Evolutionary conservation across 2,888 invertebrate species (phyloP), one percentile per base, ranked within the genome.

Genomic region (Morpho deidamia): DNA sequence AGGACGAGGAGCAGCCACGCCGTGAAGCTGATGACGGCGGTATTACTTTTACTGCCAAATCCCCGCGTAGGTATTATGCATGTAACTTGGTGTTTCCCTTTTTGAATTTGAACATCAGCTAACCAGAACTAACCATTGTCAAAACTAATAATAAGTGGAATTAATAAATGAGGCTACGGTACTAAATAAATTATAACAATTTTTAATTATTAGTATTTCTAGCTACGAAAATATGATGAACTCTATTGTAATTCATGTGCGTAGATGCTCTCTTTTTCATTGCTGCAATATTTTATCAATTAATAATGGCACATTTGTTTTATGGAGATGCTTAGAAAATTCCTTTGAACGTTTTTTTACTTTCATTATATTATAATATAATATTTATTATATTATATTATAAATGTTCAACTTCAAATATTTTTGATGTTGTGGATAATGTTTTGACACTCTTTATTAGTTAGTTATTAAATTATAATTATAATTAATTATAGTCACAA

Each of bases 1-100:
- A 92, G 63, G 91, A 89, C 7, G 84, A 83, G 39, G 92, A 91
- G 45, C 83, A 88, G 64, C 90, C 91, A 4, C 91, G 89, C 32
- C 86, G 90, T 7, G 86, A 91, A 63, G 91, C 92, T 47, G 96
- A 96, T 71, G 96, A 96, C 78, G 95, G 95, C 82, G 96, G 96
- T 72, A 95, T 97, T 67, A 96, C 95, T 62, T 97, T 97, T 80
- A 96, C 96, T 69, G 97, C 96, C 59, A 95, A 95, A 90, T 94
- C 95, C 79, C 94, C 94, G 84, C 95, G 96, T 96, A 93, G 94
- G 94, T 93, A 88, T 88, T 83, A 71, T 78, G 88, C 87, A 88
- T 86, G 88, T 56, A 61, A 69, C 71, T 71, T 71, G 72, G 66
- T 62, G 71, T 71, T 69, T 64, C 65, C 70, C 69, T 54, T 66